These are phyloP conservation scores for Lepus europaeus DNA, from an alignment of 2,113 vertebrate species.

Conservation along the genomic window DNA sequence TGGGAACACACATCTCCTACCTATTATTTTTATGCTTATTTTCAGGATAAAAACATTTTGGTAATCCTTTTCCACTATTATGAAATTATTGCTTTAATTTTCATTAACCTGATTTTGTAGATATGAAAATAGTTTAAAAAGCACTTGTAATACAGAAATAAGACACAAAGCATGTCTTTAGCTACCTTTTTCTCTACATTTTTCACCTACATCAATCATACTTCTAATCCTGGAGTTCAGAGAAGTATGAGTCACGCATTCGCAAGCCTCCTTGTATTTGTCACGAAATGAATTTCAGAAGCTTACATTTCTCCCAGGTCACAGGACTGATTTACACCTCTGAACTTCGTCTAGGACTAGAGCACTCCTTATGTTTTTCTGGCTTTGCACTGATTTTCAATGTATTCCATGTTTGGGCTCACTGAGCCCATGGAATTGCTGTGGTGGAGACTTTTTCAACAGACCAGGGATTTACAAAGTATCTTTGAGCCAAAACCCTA, in stretches of 20 bases:
- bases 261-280: background rate
- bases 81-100: background rate
- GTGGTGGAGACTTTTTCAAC: background rate
- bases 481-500: background rate
- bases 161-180: background rate
- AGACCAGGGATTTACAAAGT: background rate
- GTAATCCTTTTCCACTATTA: background rate
- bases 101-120: background rate
- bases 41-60: background rate
- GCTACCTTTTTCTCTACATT: background rate
- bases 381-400: background rate
- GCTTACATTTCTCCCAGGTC: background rate
- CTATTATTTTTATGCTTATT: background rate
- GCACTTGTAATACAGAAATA: background rate
- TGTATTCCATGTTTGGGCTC: background rate
- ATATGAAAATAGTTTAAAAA: conserved; percentile 8
- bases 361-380: background rate
- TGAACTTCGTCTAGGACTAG: too few relatives aligned
- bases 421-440: background rate
- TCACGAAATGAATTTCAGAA: background rate
- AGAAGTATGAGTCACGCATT: background rate
- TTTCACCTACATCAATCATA: background rate
- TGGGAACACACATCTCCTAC: background rate
- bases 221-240: background rate
- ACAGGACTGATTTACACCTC: background rate